Conservation (phyloP, 37 sponge, comb jelly and placozoan species). For the Ephydatia muelleri region DNA sequence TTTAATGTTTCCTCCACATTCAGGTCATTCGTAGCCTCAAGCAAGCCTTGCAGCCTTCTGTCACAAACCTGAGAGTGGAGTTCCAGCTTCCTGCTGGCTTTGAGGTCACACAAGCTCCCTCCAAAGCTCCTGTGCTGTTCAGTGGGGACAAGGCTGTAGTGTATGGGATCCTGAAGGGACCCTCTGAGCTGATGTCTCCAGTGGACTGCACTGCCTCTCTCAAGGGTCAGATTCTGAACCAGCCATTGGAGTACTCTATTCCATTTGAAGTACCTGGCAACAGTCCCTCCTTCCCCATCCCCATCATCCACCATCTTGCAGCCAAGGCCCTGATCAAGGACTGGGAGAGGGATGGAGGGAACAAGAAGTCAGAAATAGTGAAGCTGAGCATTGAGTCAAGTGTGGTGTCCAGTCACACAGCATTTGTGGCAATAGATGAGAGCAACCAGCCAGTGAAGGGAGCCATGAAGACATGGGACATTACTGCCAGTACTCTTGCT, state of each 20-base stretch:
- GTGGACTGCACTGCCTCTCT: slow-evolving; percentile 5
- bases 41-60: slow-evolving; percentile 65
- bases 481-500: too few species aligned
- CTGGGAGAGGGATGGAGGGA: slow-evolving; percentile 1
- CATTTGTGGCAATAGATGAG: slow-evolving; percentile 50
- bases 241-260: not conserved
- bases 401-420: slow-evolving; percentile 52
- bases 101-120: slow-evolving; percentile 37
- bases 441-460: slow-evolving; percentile 20
- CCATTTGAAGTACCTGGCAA: slow-evolving; percentile 4
- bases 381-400: slow-evolving; percentile 39
- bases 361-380: slow-evolving; percentile 36
- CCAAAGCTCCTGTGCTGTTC: slow-evolving; percentile 47
- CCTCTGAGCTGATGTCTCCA: not conserved
- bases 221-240: not conserved
- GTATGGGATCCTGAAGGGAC: slow-evolving; percentile 41
- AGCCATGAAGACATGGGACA: slow-evolving; percentile 43
- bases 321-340: slow-evolving; percentile 45
- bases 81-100: slow-evolving; percentile 48
- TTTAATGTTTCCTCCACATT: too few species aligned
- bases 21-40: slow-evolving; percentile 71
- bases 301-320: slow-evolving; percentile 52
- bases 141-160: slow-evolving; percentile 43
- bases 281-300: not conserved
- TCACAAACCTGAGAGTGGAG: slow-evolving; percentile 44